Evolutionary conservation across 2,113 vertebrate genomes (phyloP), one percentile per base, ranked within the genome.

Genomic region (Dinomys branickii): DNA sequence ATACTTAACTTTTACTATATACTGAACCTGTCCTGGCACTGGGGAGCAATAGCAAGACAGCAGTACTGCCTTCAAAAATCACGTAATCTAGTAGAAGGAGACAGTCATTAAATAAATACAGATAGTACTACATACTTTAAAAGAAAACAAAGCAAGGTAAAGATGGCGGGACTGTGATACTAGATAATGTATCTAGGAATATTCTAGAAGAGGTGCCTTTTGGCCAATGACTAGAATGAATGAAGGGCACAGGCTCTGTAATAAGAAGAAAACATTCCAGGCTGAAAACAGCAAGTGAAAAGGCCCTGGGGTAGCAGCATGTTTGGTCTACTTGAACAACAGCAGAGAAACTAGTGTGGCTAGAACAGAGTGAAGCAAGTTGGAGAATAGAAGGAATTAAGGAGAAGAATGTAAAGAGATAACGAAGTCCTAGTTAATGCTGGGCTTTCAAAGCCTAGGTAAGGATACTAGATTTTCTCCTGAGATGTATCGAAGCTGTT

Each of bases 391-490:
- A 94, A 89, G 38, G 47, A 96, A 80, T 44, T 59, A 58, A 81
- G n/a, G 65, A 83, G 38, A 88, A 19, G 20, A 88, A 47, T 83
- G 86, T 44, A 96, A 90, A 96, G 65, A 95, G 26, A n/a, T 69
- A 78, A 58, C 26, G 12, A 95, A 38, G 38, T 86, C 90, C 59
- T 50, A 91, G 16, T 52, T 84, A 16, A 86, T 33, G 19, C 19
- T 94, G 61, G 69, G 56, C 24, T 35, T 61, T 95, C 54, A 11
- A 81, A 58, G 6, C 73, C n/a, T 80, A 87, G 84, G 44, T 90
- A 61, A 91, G 56, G 87, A 89, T 13, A 85, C 89, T 96, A 38
- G 28, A 92, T 96, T 96, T 95, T 94, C 56, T 89, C 96, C 50
- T 61, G 82, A 82, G 65, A 85, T 59, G 44, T 81, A 52, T 90